Evolutionary conservation across 1,140 invertebrate genomes (phyloP), one percentile per base, ranked within the genome.

Genomic region (Lysiphlebus fabarum): DNA sequence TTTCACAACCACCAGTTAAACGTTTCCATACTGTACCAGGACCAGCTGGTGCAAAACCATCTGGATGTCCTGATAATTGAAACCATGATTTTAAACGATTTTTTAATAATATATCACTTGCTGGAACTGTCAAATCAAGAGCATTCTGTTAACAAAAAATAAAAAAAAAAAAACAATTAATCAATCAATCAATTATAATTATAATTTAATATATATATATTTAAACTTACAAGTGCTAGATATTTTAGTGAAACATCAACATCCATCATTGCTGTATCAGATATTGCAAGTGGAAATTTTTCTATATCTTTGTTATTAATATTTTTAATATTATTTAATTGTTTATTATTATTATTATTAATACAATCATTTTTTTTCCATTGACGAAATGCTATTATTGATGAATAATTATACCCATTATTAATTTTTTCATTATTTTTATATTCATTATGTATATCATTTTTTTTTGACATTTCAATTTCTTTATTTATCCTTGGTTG

Each of bases 11-110:
- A 33, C 84, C 82, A 1, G 82, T 81, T 26, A 90, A 86, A 61
- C 93, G 88, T 78, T 97, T 97, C 88, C 94, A 96, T 33, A 97
- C 91, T 6, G 93, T 95, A 40, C 93, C 93, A 3, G 93, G 92
- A 0, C 93, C 91, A 4, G 94, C 95, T 7, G 93, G 93, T 9
- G 94, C 92, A 78, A 98, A 89, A 59, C 91, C 92, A 47, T 94
- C 93, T 56, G 87, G 88, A 77, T 98, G 96, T 0, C 96, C 96
- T 11, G 93, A 93, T 48, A 98, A 77, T 76, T 98, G 95, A 74
- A 98, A 90, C 93, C 93, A 97, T 38, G 85, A 85, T 62, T 87
- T 85, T 42, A 82, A 80, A 59, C 87, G 83, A 58, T 90, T 90
- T 66, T 90, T 91, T 49, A 96, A 73, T 36, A 96, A 79, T 26